A percentile compares a stretch with the other conserved stretches of the same genome.
phyloP scores from a whole-genome alignment of 2,797 vertebrate genomes.

The Pipistrellus pipistrellus region DNA sequence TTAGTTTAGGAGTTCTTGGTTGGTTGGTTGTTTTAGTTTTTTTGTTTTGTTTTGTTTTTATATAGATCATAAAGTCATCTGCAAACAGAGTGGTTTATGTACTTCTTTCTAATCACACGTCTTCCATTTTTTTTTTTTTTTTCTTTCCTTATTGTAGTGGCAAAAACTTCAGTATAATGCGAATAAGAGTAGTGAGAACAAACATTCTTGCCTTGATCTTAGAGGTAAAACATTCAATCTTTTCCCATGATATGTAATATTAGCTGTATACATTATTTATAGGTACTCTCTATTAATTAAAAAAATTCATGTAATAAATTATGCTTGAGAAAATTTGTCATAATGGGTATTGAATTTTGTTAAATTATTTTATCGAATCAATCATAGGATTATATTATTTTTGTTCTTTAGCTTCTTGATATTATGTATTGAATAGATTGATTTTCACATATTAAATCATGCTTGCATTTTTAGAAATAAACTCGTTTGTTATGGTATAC shows the following conservation, averaged over 20 bases:
- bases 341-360: neutral
- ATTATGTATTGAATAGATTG: neutral
- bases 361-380: neutral
- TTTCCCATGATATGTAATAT: neutral
- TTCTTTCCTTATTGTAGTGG: neutral
- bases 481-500: neutral
- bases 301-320: neutral
- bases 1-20: neutral
- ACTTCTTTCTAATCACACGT: neutral
- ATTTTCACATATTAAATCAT: neutral
- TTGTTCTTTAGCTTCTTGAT: neutral
- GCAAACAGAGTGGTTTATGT: neutral
- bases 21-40: neutral
- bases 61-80: neutral
- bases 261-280: neutral
- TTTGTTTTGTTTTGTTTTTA: neutral
- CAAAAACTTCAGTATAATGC: neutral
- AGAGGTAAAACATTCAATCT: neutral
- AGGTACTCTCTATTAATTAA: neutral
- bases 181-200: neutral
- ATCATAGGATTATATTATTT: neutral
- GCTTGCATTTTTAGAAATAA: neutral
- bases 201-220: neutral
- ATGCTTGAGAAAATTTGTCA: neutral
- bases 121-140: neutral